Evolutionary conservation across 2,113 vertebrate species (phyloP), one percentile per base, ranked within the genome.

Genomic region (Merops nubicus): DNA sequence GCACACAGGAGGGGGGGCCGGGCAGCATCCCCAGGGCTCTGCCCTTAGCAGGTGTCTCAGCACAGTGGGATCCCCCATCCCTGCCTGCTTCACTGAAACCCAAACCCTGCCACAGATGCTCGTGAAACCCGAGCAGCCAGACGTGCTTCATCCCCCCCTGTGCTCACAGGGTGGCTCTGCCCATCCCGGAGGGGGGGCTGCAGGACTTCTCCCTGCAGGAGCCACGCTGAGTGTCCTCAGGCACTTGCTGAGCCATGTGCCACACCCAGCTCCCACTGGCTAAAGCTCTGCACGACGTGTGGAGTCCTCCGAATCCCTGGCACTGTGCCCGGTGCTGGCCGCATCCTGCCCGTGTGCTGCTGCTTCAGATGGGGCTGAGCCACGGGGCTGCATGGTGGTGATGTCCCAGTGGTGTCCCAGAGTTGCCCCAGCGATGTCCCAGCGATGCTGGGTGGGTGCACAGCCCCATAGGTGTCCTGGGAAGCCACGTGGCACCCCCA

Each of bases 101-200:
- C 76, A 96, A 95, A 43, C 89, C 12, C 0, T 74, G 69, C 84
- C 56, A 47, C 94, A 95, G 94, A 91, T 85, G 95, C 83, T 76
- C 9, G 31, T 5, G 91, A 96, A 96, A 97, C 51, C 43, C 0
- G 34, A 97, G 93, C 91, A 57, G 90, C 2, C 1, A 36, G 0
- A 43, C 33, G 0, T 1, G 31, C 36, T 73, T 50, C 23, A 21
- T 48, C 85, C 77, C 50, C 4, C 40, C 54, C 77, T 51, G 23
- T 0, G 0, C 45, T 29, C 78, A 77, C 0, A 0, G 79, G 25
- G 26, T 38, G 73, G 45, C 59, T 81, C 54, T 84, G 8, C 48
- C 18, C 1, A 0, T 64, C 48, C 28, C 0, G 0, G 62, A n/a
- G n/a, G 56, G 34, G 60, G 33, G 26, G 14, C 68, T 67, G 0